Evolutionary conservation across 2,113 vertebrate genomes (phyloP).

Genomic region (Athene cunicularia): DNA sequence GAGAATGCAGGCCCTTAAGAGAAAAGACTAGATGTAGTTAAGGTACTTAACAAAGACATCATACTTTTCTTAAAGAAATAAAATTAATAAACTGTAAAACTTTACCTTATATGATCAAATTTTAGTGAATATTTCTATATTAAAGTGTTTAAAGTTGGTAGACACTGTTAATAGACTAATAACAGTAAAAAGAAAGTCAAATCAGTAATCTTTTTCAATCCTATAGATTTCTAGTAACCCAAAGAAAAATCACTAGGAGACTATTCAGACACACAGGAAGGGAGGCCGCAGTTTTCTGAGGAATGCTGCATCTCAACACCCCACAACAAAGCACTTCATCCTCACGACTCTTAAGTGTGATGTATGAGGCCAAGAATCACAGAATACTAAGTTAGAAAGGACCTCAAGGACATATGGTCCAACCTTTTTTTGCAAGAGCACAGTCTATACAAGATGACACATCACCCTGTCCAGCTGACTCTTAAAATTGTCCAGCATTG

Average conservation of each 20-base stretch:
- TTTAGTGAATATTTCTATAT: not conserved
- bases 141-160: not conserved
- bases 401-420: too few species aligned
- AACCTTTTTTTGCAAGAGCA: too few species aligned
- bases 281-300: not conserved
- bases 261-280: not conserved
- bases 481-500: too few species aligned
- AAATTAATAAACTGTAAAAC: not conserved
- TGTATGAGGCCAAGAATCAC: not conserved
- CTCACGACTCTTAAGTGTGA: not conserved
- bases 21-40: constrained; percentile 33
- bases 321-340: not conserved
- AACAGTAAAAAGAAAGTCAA: not conserved
- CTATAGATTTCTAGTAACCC: not conserved
- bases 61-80: constrained; percentile 6
- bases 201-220: not conserved
- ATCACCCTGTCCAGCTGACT: too few species aligned
- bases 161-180: not conserved
- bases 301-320: not conserved
- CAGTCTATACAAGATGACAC: too few species aligned
- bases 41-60: not conserved
- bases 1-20: constrained; percentile 29
- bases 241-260: not conserved
- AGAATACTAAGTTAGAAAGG: too few species aligned
- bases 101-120: not conserved